These are phyloP conservation scores for Zaprionus taronus DNA, from an alignment of 1,140 invertebrate genomes.

Conservation along the genomic window DNA sequence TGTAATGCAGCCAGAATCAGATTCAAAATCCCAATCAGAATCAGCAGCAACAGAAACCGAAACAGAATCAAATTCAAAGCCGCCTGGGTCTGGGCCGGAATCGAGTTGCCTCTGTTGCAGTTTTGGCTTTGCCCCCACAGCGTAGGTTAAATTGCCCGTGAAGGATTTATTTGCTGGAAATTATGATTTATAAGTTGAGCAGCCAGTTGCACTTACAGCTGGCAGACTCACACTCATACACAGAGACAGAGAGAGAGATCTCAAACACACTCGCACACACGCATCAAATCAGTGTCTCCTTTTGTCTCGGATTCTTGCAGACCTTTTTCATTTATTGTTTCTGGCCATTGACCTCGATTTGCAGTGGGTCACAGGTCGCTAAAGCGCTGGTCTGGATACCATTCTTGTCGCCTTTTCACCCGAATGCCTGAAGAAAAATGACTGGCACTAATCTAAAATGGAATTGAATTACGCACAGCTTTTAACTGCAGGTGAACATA, in stretches of 20 bases:
- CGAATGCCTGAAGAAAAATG: constrained; percentile 34
- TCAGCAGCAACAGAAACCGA: constrained; percentile 17
- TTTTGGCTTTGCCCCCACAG: constrained; percentile 54
- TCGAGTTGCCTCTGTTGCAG: constrained; percentile 62
- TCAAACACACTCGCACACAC: constrained; percentile 11
- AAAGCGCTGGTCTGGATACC: too few relatives aligned
- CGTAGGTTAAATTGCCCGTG: constrained; percentile 75
- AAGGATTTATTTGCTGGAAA: constrained; percentile 81
- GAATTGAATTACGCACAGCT: constrained; percentile 65
- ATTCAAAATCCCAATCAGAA: constrained; percentile 14
- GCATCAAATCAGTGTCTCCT: constrained; percentile 43
- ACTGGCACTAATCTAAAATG: constrained; percentile 45
- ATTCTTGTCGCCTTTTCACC: constrained; percentile 9
- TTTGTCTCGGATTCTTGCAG: constrained; percentile 17
- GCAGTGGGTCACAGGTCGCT: constrained; percentile 41
- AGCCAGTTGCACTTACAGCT: constrained; percentile 59
- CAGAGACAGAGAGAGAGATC: background rate
- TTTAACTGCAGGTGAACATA: constrained; percentile 49
- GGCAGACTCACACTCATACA: constrained; percentile 31
- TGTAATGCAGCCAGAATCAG: constrained; percentile 43
- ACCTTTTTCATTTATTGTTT: constrained; percentile 62
- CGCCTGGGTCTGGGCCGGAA: constrained; percentile 18
- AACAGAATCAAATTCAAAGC: constrained; percentile 38
- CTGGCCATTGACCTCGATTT: constrained; percentile 66
- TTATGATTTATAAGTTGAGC: constrained; percentile 79